Evolutionary conservation across 2,113 vertebrate species (phyloP), one percentile per base, ranked within the genome.

Genomic region (Bostrychus sinensis): DNA sequence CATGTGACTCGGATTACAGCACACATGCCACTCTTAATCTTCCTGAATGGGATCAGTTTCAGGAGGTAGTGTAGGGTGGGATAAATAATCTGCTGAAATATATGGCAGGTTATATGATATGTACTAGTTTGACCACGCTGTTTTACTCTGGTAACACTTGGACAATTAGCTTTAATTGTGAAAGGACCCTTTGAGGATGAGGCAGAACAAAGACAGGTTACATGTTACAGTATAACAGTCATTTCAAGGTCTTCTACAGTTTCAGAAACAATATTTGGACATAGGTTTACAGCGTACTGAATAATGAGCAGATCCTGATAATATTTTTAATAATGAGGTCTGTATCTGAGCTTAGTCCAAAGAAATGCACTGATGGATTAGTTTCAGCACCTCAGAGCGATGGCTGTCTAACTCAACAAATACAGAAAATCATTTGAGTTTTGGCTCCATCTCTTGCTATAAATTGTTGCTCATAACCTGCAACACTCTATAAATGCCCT

Each of bases 1-100:
- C 86, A 86, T 86, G 84, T 86, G 87, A 88, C 75, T 81, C 81
- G 69, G 85, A 87, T 92, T 90, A 88, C 81, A 82, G 74, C 56
- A 22, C 75, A 60, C 80, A 82, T 62, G 78, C 63, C 68, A 46
- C 73, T 78, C 75, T 76, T 89, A 87, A 89, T 86, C 85, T 78
- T 64, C 74, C 71, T 80, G 65, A 43, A 25, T 53, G 12, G 58
- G 86, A 89, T 89, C 85, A 83, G 55, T 81, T 91, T 87, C 82
- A 77, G 62, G 16, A 58, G 74, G 72, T 75, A 81, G 65, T 66
- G 58, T 38, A 78, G 57, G 64, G 25, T 39, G 55, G 56, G 74
- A 62, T 76, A 30, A 80, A 79, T 63, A 39, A 78, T 72, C 53
- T 67, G 62, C 60, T 60, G 23, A 56, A 56, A 62, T 55, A 55